Evolutionary conservation across 2,113 vertebrate species (phyloP), one percentile per base, ranked within the genome.

Genomic region (Accipiter cooperii): DNA sequence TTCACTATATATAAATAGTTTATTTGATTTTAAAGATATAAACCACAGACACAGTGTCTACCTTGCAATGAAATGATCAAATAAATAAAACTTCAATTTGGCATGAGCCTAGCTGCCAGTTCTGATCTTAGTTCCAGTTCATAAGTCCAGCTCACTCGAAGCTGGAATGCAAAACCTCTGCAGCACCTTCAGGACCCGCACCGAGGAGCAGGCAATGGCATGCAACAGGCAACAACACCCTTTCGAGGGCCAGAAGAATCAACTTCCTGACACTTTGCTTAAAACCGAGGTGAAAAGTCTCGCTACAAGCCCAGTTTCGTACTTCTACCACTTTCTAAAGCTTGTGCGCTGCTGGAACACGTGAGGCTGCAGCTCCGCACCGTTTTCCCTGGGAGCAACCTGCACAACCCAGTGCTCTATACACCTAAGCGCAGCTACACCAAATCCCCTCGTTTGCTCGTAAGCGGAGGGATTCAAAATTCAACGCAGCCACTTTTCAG

Each of bases 11-110:
- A 97, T 97, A 97, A 97, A 97, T 97, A 97, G 97, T 95, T 97
- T 96, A 96, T 92, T 97, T 98, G 87, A 98, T 98, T 98, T 98
- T 97, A 97, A 95, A 98, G 97, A 97, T 96, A 89, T 86, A 97
- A 98, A 97, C 97, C 97, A 98, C 98, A 98, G 98, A 98, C 97
- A 97, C 75, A 94, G 89, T 84, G 98, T 98, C 98, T 98, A 97
- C 97, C 88, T 97, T 97, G 97, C 97, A 96, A 97, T 96, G 97
- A 98, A 98, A 97, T 83, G 96, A 94, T 90, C 97, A 97, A 97
- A 98, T 97, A 98, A 98, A 98, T 98, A 98, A 98, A 98, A 98
- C 96, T 98, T 98, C 97, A 96, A 85, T 96, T 97, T 97, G 94
- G 84, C 83, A 92, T 91, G 75, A 92, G 81, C 75, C 86, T 96